Base-by-base conservation (phyloP, 2,797 vertebrate species). In the Lepus oiostolus region DNA sequence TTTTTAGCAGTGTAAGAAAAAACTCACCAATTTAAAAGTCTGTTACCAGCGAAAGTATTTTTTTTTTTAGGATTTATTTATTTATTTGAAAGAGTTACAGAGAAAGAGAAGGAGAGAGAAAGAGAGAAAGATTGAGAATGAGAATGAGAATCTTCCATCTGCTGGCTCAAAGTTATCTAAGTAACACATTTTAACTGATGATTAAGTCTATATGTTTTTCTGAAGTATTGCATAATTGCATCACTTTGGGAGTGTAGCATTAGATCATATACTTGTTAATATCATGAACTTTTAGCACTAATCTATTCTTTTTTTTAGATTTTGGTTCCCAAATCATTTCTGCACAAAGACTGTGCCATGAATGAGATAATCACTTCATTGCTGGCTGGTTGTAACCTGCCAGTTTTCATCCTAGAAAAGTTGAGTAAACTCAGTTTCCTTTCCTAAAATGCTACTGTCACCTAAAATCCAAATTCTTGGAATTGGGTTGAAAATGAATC, bases 281-380 rank as follows among this genome's bases (percentile, higher is more conserved):
- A 77, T 74, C 76, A 50, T 19, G 10, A 32, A 22, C 82, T 85
- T 90, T 81, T 35, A 83, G 22, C 38, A 67, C 22, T 65, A 67
- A 50, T 6, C 1, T 19, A 35, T 62, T 94, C 68, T 93, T 83
- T 30, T 30, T 54, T 75, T 95, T 68, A 76, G n/a, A 21, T 72
- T 85, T 95, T 35, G 90, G 19, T 50, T 87, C 42, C 65, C 83
- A 72, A 83, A 75, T 74, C 84, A 35, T 86, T 97, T 93, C 62
- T 87, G 54, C 30, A 71, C 24, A 88, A 68, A 47, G 70, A 74
- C 60, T 94, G 50, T 86, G 77, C 19, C 62, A 21, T 21, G 62
- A 87, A 42, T 7, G 21, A 83, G 28, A 52, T 24, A 38, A 50
- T 72, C 50, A 3, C 67, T 95, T 93, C 42, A 60, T 13, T 52